These are phyloP conservation scores for Scarus forsteni DNA, from an alignment of 2,797 vertebrate genomes.

Conservation along the genomic window DNA sequence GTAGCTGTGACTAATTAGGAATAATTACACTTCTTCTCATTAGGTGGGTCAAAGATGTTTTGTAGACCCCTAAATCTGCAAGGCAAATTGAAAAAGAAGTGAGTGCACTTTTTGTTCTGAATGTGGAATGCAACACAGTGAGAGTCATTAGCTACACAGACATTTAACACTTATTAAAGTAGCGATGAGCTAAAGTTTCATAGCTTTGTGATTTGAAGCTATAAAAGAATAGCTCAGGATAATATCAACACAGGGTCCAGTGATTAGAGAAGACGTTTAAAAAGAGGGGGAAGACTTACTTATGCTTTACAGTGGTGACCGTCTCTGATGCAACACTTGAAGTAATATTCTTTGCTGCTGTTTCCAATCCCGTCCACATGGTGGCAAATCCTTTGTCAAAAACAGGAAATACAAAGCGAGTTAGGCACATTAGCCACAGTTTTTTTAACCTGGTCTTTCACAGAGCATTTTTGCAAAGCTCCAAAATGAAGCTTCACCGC, in stretches of 20 bases:
- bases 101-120: conserved; percentile 51
- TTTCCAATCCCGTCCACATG: conserved; percentile 96
- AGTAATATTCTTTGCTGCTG: conserved; percentile 93
- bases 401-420: conserved; percentile 3
- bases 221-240: too few relatives aligned
- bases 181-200: background rate
- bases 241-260: conserved; percentile 16
- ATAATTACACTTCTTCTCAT: conserved; percentile 69
- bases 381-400: conserved; percentile 91
- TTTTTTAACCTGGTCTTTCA: background rate
- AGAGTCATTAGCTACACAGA: conserved; percentile 28
- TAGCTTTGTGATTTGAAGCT: background rate
- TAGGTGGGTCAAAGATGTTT: conserved; percentile 76
- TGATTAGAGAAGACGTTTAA: background rate
- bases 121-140: conserved; percentile 31
- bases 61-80: conserved; percentile 88
- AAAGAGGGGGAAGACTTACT: conserved; percentile 84
- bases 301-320: conserved; percentile 94
- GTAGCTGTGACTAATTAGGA: conserved; percentile 43
- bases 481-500: too few relatives aligned
- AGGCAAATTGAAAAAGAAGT: conserved; percentile 76
- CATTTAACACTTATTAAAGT: conserved; percentile 29
- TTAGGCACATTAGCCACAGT: background rate
- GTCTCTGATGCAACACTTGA: conserved; percentile 94
- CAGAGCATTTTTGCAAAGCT: too few relatives aligned